phyloP scores from a whole-genome alignment of 1,140 invertebrate genomes.

The Chironomus striatipennis region DNA sequence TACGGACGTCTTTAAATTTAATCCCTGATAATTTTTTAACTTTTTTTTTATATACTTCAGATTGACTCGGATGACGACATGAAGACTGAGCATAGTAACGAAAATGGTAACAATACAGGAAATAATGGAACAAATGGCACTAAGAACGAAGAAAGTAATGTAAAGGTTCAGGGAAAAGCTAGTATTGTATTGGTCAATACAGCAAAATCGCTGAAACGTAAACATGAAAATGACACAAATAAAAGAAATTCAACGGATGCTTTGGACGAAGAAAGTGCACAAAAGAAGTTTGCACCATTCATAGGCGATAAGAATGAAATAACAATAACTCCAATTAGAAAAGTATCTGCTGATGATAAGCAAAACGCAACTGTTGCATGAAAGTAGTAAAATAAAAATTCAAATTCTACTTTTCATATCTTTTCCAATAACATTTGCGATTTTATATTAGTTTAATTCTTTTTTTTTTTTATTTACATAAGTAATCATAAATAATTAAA shows the following conservation, averaged over 20 bases:
- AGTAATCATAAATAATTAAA: no score
- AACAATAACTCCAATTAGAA: neutral
- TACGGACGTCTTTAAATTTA: neutral
- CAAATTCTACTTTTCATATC: neutral
- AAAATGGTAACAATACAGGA: neutral
- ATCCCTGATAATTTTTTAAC: neutral
- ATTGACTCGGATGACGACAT: slow-evolving; percentile 17
- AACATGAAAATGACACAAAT: neutral
- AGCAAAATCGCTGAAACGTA: neutral
- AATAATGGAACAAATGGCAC: neutral
- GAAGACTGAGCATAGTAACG: neutral
- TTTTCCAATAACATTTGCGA: no score
- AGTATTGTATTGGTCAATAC: neutral
- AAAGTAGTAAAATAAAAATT: neutral
- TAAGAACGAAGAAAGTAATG: neutral
- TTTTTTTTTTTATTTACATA: no score
- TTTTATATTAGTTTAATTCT: no score
- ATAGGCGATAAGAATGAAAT: neutral
- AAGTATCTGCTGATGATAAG: neutral
- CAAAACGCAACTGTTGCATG: neutral
- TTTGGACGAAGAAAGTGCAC: neutral
- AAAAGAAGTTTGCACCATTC: neutral
- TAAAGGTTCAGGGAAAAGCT: neutral
- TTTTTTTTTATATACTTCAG: neutral
- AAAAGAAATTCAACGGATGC: neutral